Percentiles rank a stretch among this genome's conserved stretches.
Evolutionary conservation across 2,888 invertebrate species (phyloP).

Genomic region (Athetis lepigone): DNA sequence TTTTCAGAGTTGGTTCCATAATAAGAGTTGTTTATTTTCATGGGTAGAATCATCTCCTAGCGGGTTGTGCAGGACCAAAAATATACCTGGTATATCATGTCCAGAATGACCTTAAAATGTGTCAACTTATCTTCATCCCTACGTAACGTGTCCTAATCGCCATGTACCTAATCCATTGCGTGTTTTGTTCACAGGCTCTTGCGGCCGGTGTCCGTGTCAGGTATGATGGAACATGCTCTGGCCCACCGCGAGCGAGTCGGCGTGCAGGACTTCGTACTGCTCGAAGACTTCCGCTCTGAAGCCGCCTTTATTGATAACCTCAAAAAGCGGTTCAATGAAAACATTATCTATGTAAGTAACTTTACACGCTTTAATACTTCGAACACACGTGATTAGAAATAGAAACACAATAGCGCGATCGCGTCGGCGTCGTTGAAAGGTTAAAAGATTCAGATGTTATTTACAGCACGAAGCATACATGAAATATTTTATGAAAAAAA

Average conservation of each 20-base stretch:
- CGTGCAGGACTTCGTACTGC: slow-evolving; percentile 97
- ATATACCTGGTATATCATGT: background rate
- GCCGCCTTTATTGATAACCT: slow-evolving; percentile 96
- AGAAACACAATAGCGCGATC: no score
- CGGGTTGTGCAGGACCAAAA: no score
- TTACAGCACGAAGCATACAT: no score
- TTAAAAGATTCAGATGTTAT: no score
- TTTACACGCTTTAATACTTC: no score
- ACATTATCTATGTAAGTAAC: slow-evolving; percentile 96
- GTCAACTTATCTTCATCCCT: background rate
- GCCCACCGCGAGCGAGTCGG: slow-evolving; percentile 96
- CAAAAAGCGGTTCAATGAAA: slow-evolving; percentile 95
- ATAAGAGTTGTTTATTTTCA: no score
- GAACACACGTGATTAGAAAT: no score
- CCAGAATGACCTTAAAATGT: background rate
- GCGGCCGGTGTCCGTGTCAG: slow-evolving; percentile 84
- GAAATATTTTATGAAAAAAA: no score
- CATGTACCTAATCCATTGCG: slow-evolving; percentile 29
- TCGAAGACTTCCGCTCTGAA: slow-evolving; percentile 96
- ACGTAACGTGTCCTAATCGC: background rate
- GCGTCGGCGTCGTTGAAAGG: no score
- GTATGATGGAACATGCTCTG: slow-evolving; percentile 94
- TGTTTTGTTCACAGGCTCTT: slow-evolving; percentile 72
- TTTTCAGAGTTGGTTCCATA: no score
- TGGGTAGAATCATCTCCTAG: no score